phyloP scores from a whole-genome alignment of 2,797 vertebrate genomes.

The Diplodus puntazzo region DNA sequence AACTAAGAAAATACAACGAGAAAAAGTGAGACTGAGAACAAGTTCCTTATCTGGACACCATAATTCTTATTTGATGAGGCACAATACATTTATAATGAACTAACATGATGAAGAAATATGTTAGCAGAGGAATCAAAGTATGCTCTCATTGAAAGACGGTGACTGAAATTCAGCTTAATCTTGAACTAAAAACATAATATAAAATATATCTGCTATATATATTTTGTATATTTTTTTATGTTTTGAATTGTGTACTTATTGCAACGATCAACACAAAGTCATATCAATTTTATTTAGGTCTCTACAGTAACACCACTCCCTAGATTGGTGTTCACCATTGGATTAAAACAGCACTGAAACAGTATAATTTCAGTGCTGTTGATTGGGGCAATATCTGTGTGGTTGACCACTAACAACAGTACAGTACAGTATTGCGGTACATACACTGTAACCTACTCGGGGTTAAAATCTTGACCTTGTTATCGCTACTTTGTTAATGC shows the following conservation, averaged over 20 bases:
- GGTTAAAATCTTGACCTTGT: too few species aligned
- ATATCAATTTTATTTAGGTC: neutral
- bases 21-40: neutral
- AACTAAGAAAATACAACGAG: neutral
- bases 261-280: neutral
- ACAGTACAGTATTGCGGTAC: too few species aligned
- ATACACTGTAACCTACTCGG: too few species aligned
- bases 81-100: neutral
- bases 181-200: neutral
- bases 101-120: neutral
- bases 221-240: neutral
- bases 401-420: neutral
- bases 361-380: neutral
- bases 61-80: neutral
- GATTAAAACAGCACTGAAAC: neutral
- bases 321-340: neutral
- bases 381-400: neutral
- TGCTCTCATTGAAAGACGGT: neutral
- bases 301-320: neutral
- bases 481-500: too few species aligned
- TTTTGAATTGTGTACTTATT: neutral
- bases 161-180: neutral
- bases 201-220: neutral
- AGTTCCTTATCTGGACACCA: neutral
- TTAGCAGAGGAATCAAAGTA: neutral